A percentile compares a stretch with the other conserved stretches of the same genome.
phyloP scores from a whole-genome alignment of 1,140 invertebrate genomes.

The Diachasmimorpha longicaudata region DNA sequence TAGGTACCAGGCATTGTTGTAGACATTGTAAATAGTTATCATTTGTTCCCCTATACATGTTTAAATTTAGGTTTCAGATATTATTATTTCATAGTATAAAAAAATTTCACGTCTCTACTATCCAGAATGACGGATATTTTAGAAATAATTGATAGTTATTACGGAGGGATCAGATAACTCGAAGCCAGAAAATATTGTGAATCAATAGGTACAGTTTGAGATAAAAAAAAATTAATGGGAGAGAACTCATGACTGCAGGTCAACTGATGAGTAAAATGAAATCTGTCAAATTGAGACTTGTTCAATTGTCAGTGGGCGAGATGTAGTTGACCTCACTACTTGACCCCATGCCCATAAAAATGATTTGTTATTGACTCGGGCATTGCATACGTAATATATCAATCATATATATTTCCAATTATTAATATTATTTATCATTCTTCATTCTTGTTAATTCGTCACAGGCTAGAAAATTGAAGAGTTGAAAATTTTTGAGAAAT shows the following conservation, averaged over 20 bases:
- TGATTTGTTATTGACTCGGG: conserved; percentile 52
- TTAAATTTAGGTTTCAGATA: not conserved
- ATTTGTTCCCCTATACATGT: conserved; percentile 5
- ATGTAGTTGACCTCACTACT: conserved; percentile 50
- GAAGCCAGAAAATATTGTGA: not conserved
- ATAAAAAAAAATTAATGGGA: not conserved
- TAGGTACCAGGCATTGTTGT: conserved; percentile 27
- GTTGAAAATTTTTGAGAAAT: no score
- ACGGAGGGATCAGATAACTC: not conserved
- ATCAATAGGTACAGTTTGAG: not conserved
- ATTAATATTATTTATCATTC: not conserved
- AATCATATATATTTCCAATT: conserved; percentile 22
- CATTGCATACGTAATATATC: conserved; percentile 53
- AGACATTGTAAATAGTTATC: conserved; percentile 42
- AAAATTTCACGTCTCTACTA: not conserved
- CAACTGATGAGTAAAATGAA: conserved; percentile 54
- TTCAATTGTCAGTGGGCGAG: conserved; percentile 59
- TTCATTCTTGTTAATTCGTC: not conserved
- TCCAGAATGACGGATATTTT: not conserved
- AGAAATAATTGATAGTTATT: not conserved
- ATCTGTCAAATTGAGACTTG: conserved; percentile 48
- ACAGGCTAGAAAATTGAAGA: no score
- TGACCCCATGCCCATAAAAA: conserved; percentile 55
- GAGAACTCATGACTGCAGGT: conserved; percentile 32
- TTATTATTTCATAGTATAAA: conserved; percentile 1